Conservation (phyloP, 2,113 vertebrate species). For the Gobio gobio region DNA sequence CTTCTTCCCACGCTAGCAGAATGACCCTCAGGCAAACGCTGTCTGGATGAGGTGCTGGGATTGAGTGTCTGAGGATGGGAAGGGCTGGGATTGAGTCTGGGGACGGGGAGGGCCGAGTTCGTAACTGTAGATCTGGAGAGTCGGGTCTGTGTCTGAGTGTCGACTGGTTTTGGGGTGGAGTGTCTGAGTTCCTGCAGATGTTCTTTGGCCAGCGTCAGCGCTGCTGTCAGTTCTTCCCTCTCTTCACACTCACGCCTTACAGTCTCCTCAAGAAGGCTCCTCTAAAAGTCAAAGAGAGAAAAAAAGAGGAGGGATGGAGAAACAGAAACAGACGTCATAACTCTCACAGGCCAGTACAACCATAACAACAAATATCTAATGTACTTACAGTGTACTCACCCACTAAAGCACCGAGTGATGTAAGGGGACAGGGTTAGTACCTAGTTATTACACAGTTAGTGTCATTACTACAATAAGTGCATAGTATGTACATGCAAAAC, state of each 20-base stretch:
- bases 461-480: no score
- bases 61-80: not conserved
- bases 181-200: constrained; percentile 77
- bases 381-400: no score
- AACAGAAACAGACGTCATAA: not conserved
- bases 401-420: no score
- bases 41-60: not conserved
- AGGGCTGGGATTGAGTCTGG: constrained; percentile 56
- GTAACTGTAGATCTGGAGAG: not conserved
- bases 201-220: constrained; percentile 79
- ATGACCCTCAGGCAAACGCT: constrained; percentile 16
- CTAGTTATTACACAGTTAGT: no score
- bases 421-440: no score
- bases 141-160: constrained; percentile 47
- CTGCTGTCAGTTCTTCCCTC: constrained; percentile 86
- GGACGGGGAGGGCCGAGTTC: not conserved
- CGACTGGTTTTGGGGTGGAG: constrained; percentile 52
- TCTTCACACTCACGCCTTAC: constrained; percentile 90
- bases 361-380: not conserved
- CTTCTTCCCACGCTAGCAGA: constrained; percentile 38
- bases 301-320: not conserved
- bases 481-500: no score
- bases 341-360: not conserved
- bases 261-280: constrained; percentile 85
- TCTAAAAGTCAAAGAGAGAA: constrained; percentile 72